Evolutionary conservation across 2,888 invertebrate genomes (phyloP), one percentile per base, ranked within the genome.

Genomic region (Drosophila colorata): DNA sequence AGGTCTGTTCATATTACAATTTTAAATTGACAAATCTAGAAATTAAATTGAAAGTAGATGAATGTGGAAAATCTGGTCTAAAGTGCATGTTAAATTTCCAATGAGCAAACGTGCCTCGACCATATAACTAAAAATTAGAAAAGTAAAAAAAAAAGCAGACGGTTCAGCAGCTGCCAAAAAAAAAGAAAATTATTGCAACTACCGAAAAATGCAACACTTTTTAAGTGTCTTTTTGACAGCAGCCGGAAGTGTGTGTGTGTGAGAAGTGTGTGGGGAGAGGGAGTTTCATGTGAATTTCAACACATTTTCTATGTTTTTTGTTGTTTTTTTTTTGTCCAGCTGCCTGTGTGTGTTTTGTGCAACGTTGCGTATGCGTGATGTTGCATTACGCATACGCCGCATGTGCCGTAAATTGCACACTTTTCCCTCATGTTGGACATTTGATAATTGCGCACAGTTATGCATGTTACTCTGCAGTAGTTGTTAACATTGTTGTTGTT

Each of bases 371-470:
- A 80, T 80, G 63, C 69, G 74, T 72, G 58, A 55, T 74, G 72
- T 55, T 46, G 51, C 57, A 52, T 84, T 59, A 66, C 71, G 74
- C 60, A 83, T 80, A 77, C 80, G 77, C 61, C 58, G 65, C 44
- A 53, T 57, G 55, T 65, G 51, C 47, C 41, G 40, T 61, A 66
- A 53, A 55, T 37, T 31, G 51, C 46, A 55, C 74, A 44, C 37
- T 47, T 49, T 47, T 13, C 23, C n/a, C 38, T 8, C 14, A 52
- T 71, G 53, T 64, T 63, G 48, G 57, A 64, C 72, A 79, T 73
- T 82, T 83, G 74, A 67, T 83, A 83, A 78, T 80, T 77, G 68
- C 60, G 63, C 57, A 58, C 63, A 56, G 78, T 60, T 60, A 60
- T 60, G 37, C 46, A 16, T 59, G 60, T 60, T 44, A 41, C n/a